These are phyloP conservation scores for Physeter macrocephalus DNA, from an alignment of 2,113 vertebrate genomes.

Conservation along the genomic window DNA sequence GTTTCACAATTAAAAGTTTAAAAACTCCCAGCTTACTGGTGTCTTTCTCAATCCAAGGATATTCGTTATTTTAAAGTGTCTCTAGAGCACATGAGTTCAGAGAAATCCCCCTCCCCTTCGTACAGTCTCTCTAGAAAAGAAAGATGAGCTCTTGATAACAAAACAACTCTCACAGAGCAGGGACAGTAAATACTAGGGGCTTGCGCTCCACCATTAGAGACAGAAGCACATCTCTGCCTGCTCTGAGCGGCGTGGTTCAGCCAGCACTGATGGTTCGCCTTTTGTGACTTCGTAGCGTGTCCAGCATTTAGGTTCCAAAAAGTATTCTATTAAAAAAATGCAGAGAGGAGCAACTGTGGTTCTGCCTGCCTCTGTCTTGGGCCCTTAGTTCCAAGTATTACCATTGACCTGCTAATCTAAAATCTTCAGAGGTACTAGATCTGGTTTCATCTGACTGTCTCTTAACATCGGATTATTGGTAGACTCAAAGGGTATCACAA, in stretches of 20 bases:
- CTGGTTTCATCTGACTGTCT: not conserved
- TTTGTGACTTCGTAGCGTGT: not conserved
- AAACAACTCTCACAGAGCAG: not conserved
- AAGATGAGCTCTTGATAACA: not conserved
- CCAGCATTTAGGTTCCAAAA: not conserved
- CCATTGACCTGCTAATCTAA: not conserved
- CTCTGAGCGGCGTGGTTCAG: not conserved
- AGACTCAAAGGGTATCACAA: not conserved
- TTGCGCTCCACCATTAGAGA: not conserved
- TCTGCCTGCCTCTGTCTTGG: not conserved
- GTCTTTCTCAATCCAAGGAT: not conserved
- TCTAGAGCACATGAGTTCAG: not conserved
- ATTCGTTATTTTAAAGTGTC: slow-evolving; percentile 15
- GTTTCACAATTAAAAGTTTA: not conserved
- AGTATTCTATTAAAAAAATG: not conserved
- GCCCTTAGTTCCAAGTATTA: not conserved
- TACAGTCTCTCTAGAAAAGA: not conserved
- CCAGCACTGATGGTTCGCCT: not conserved
- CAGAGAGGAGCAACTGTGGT: not conserved
- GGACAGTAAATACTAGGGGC: not conserved
- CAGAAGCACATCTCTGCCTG: not conserved
- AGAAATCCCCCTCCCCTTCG: not conserved
- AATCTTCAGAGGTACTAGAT: not conserved
- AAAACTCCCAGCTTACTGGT: not conserved
- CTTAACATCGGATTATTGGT: not conserved